Evolutionary conservation across 1,140 invertebrate genomes (phyloP).

Genomic region (Drosophila jambulina): DNA sequence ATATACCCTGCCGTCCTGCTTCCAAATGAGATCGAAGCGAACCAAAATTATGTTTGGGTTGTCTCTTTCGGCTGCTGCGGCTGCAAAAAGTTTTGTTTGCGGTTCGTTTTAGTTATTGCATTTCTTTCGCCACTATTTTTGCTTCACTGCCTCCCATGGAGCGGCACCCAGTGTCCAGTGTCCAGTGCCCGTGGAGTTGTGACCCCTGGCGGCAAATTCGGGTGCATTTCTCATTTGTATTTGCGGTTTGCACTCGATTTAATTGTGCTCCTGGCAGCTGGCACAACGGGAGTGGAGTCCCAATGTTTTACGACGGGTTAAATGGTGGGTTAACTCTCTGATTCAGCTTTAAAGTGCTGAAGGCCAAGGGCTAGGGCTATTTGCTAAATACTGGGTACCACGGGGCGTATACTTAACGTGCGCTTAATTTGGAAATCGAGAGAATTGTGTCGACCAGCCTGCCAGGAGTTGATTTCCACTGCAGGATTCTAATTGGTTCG

Average conservation of each 20-base stretch:
- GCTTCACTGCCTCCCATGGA: constrained; percentile 4
- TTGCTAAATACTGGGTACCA: not conserved
- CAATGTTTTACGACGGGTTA: not conserved
- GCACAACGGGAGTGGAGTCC: not conserved
- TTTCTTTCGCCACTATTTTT: constrained; percentile 47
- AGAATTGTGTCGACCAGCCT: not conserved
- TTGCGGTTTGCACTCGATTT: constrained; percentile 67
- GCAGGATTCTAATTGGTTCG: not conserved
- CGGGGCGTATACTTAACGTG: constrained; percentile 6
- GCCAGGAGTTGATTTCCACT: constrained; percentile 2
- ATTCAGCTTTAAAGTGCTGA: not conserved
- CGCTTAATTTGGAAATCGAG: constrained; percentile 5
- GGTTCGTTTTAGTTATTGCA: constrained; percentile 64
- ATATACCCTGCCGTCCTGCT: not conserved
- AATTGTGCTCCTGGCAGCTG: constrained; percentile 47
- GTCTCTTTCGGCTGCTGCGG: constrained; percentile 12
- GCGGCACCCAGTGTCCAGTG: not conserved
- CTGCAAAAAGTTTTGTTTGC: constrained; percentile 56
- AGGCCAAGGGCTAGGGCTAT: too few species aligned
- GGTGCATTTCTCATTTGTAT: constrained; percentile 61
- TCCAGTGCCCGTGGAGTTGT: not conserved
- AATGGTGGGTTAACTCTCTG: constrained; percentile 3
- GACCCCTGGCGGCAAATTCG: constrained; percentile 16
- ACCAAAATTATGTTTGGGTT: not conserved
- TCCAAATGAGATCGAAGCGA: not conserved